These are phyloP conservation scores for Palythoa heliodiscus DNA, from an alignment of 92 coral and sea anemone species.

Conservation along the genomic window DNA sequence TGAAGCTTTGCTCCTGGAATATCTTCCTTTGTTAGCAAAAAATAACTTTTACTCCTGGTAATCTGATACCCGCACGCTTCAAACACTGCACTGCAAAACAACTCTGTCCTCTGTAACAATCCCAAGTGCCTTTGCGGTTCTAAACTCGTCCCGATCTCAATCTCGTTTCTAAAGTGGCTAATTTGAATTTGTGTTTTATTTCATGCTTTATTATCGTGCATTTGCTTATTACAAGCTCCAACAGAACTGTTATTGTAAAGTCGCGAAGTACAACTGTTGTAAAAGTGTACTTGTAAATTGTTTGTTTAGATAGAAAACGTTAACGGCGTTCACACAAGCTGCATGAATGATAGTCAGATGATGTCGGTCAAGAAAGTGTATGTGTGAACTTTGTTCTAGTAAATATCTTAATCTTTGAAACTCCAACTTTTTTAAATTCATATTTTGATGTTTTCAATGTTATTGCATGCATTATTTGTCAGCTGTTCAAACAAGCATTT, in stretches of 20 bases:
- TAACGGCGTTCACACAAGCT: slow-evolving; percentile 14
- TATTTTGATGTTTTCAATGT: slow-evolving; percentile 21
- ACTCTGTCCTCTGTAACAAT: too few species aligned
- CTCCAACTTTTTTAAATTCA: slow-evolving; percentile 7
- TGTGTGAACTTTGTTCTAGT: slow-evolving; percentile 16
- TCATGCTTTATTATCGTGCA: background rate
- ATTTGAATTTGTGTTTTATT: slow-evolving; percentile 19
- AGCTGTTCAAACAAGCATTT: slow-evolving; percentile 31
- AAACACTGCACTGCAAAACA: too few species aligned
- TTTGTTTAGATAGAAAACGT: slow-evolving; percentile 13
- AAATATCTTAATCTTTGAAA: background rate
- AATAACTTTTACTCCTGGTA: too few species aligned
- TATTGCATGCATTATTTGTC: slow-evolving; percentile 16
- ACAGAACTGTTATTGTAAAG: slow-evolving; percentile 25
- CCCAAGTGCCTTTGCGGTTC: too few species aligned
- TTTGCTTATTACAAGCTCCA: slow-evolving; percentile 13
- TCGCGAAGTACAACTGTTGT: slow-evolving; percentile 7
- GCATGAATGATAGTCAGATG: slow-evolving; percentile 11
- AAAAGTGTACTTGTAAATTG: slow-evolving; percentile 16
- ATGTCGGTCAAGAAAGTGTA: slow-evolving; percentile 20
- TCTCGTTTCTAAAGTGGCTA: too few species aligned
- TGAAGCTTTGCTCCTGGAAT: too few species aligned
- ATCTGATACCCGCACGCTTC: too few species aligned
- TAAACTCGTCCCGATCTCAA: too few species aligned
- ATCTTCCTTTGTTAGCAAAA: too few species aligned